Base-by-base conservation (phyloP, 2,888 invertebrate genomes). In the Saturnia pavonia region DNA sequence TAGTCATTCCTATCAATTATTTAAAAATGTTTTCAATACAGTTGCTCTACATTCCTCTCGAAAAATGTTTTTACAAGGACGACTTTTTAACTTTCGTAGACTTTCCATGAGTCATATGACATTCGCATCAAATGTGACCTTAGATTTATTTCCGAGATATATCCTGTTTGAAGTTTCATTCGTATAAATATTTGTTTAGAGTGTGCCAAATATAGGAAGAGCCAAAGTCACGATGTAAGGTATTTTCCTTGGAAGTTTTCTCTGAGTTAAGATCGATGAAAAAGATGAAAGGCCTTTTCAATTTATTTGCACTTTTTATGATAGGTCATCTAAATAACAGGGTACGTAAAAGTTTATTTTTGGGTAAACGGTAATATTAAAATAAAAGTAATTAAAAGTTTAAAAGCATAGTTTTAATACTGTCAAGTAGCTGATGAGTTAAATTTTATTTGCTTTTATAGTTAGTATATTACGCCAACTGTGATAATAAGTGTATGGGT, bases 241-340 rank as follows among this genome's bases (percentile, higher is more conserved):
- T 82, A 79, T 85, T 83, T 82, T 80, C 79, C 76, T 81, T 80
- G 77, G 76, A 82, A 78, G 74, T 77, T 78, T 80, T 76, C 76
- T 65, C 25, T 54, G 66, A 70, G 25, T 40, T 19, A 67, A 66
- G 66, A 70, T 54, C 43, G 54, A 25, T 66, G 45, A 45, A 60
- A 22, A 27, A 66, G 70, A 70, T 67, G 70, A 54, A 70, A 70
- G 54, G 54, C 25, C 67, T 70, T 51, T 54, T 25, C n/a, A 27
- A 43, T 19, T 70, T 68, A 68, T 67, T 70, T 22, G 51, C 67
- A 54, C 25, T 60, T 60, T 27, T 60, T 19, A 27, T 27, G 57
- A 27, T 27, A 60, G 57, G 2, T 60, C 27, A n/a, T 65, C 19
- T 65, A 69, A 48, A 65, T 65, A 16, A 34, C 16, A 51, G 9